Evolutionary conservation across 1,140 invertebrate species (phyloP).

Genomic region (Ruditapes philippinarum): DNA sequence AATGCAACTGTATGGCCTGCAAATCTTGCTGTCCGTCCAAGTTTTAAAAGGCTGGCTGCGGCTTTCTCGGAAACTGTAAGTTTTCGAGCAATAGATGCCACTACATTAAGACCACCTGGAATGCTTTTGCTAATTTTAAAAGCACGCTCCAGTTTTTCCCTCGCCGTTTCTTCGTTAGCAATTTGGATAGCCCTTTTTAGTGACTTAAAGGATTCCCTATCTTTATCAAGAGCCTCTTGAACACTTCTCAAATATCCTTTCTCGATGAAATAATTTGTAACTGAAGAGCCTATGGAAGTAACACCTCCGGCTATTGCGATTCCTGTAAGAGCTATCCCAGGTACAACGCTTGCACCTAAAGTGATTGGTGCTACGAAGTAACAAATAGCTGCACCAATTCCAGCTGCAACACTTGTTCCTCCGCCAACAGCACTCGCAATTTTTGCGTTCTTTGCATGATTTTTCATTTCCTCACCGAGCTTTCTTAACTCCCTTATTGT

Average conservation of each 20-base stretch:
- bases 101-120: not conserved
- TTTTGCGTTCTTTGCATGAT: not conserved
- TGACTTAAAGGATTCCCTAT: not conserved
- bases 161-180: not conserved
- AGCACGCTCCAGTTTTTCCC: not conserved
- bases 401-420: not conserved
- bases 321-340: not conserved
- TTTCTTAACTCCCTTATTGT: not conserved
- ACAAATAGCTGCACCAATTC: not conserved
- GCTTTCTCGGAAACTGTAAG: not conserved
- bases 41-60: not conserved
- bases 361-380: not conserved
- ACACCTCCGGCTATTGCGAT: not conserved
- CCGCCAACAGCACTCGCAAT: not conserved
- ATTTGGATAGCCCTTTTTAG: not conserved
- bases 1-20: not conserved
- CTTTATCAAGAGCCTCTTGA: not conserved
- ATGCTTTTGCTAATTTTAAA: not conserved
- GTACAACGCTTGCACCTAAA: not conserved
- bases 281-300: not conserved
- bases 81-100: not conserved
- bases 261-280: not conserved
- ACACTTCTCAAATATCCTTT: not conserved
- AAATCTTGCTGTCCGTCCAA: not conserved
- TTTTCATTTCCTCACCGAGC: not conserved